Conservation (phyloP, 2,888 invertebrate species). For the Ceratothoa steindachneri region DNA sequence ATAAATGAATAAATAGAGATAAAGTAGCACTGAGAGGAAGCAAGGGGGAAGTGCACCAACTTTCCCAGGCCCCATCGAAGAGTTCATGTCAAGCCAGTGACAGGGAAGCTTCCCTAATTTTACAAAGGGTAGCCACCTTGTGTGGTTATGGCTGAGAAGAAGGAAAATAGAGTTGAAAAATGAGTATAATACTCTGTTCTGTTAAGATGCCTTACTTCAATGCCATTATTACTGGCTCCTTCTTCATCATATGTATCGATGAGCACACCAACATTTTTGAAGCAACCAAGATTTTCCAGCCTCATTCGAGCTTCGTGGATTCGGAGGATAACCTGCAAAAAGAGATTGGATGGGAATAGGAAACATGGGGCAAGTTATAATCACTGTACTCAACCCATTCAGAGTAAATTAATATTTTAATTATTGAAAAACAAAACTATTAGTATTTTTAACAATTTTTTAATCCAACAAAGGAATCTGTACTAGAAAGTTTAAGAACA, state of each 20-base stretch:
- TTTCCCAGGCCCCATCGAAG: too few relatives aligned
- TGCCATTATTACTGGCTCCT: constrained; percentile 49
- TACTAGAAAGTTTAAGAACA: too few relatives aligned
- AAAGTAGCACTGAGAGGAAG: too few relatives aligned
- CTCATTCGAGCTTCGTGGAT: constrained; percentile 65
- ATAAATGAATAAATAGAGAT: too few relatives aligned
- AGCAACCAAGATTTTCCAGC: constrained; percentile 79
- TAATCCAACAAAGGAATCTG: too few relatives aligned
- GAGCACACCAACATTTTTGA: constrained; percentile 75
- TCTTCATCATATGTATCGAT: constrained; percentile 82
- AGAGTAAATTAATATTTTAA: not conserved
- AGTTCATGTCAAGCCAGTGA: too few relatives aligned
- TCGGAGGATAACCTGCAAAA: constrained; percentile 54
- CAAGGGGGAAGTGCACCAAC: too few relatives aligned
- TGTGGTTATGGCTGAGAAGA: too few relatives aligned
- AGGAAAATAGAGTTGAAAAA: not conserved
- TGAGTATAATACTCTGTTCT: not conserved
- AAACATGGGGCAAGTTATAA: too few relatives aligned
- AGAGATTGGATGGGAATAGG: constrained; percentile 51
- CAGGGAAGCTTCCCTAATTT: too few relatives aligned
- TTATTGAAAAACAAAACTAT: not conserved
- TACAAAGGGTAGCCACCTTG: too few relatives aligned
- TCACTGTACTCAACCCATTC: not conserved
- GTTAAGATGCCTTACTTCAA: constrained; percentile 42
- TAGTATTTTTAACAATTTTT: constrained; percentile 8